Percentiles rank a stretch among this genome's conserved stretches.
phyloP scores from a whole-genome alignment of 2,797 vertebrate species.

The Vipera latastei region DNA sequence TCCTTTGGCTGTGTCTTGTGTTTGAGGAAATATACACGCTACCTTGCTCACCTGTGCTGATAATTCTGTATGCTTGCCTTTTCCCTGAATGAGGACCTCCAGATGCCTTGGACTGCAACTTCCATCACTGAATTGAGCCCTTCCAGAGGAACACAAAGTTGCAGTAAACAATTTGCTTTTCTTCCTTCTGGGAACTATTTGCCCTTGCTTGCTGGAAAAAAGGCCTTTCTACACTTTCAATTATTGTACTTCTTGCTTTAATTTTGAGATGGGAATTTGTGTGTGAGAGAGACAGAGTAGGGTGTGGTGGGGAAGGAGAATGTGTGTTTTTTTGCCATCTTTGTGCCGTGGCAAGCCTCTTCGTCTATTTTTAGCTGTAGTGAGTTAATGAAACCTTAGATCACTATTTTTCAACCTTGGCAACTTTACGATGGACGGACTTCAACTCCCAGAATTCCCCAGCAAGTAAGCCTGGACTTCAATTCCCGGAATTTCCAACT shows the following conservation, averaged over 20 bases:
- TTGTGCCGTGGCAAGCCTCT: conserved; percentile 51
- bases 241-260: conserved; percentile 40
- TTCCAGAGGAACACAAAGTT: neutral
- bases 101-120: no score
- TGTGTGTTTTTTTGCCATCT: conserved; percentile 14
- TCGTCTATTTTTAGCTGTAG: conserved; percentile 63
- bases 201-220: conserved; percentile 40
- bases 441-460: neutral
- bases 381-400: conserved; percentile 67
- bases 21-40: no score
- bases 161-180: neutral
- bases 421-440: neutral
- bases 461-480: neutral
- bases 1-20: no score
- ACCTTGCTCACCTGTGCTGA: no score
- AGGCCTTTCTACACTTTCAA: conserved; percentile 28
- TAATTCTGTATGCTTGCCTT: no score
- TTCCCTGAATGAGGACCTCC: no score
- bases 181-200: neutral
- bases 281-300: neutral
- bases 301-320: fast-evolving
- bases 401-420: neutral
- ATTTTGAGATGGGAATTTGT: conserved; percentile 33
- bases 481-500: neutral
- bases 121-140: neutral